Conservation (phyloP, 2,797 vertebrate genomes). For the Spinus olivaceus region DNA sequence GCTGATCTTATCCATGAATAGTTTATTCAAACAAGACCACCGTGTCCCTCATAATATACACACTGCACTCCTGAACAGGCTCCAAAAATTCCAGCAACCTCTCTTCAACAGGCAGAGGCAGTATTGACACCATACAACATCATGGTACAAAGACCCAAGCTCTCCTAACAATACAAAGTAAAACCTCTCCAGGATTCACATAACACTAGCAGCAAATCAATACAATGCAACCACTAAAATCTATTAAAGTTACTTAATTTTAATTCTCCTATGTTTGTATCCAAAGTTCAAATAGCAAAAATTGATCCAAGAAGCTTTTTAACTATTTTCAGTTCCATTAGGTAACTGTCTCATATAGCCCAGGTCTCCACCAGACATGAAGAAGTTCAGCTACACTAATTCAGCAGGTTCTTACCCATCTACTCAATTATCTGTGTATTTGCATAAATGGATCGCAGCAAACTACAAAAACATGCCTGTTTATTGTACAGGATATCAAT, state of each 20-base stretch:
- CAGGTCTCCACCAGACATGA: neutral
- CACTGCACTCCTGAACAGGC: neutral
- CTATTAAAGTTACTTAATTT: neutral
- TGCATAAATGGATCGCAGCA: neutral
- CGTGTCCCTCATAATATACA: neutral
- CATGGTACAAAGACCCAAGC: neutral
- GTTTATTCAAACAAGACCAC: conserved; percentile 41
- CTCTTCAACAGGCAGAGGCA: neutral
- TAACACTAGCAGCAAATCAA: neutral
- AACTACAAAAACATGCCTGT: neutral
- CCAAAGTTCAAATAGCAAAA: neutral
- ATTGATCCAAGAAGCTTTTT: neutral
- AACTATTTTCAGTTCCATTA: neutral
- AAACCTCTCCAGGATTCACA: neutral
- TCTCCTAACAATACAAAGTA: neutral
- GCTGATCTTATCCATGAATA: conserved; percentile 15
- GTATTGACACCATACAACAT: neutral
- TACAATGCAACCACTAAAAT: neutral
- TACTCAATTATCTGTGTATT: neutral
- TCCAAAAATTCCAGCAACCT: neutral
- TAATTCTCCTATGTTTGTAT: neutral
- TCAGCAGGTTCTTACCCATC: neutral
- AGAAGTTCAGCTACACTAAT: neutral
- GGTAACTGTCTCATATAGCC: neutral
- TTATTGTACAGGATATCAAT: neutral